phyloP scores from a whole-genome alignment of 2,888 invertebrate genomes.

The Protodeltote pygarga region DNA sequence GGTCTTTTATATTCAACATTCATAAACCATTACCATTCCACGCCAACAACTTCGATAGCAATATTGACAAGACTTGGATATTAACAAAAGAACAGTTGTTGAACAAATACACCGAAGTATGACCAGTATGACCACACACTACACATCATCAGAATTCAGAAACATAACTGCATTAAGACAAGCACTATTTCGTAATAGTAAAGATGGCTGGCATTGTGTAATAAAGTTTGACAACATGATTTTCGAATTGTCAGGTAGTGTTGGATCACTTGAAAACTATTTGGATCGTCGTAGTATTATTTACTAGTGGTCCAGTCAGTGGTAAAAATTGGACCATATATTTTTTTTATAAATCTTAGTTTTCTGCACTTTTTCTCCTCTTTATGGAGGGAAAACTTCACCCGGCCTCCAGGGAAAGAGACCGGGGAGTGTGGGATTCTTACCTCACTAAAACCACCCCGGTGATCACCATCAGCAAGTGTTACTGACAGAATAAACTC shows the following conservation, averaged over 20 bases:
- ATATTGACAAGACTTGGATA: constrained; percentile 39
- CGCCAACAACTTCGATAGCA: constrained; percentile 8
- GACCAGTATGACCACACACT: constrained; percentile 43
- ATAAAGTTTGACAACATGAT: constrained; percentile 42
- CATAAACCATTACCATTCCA: constrained; percentile 2
- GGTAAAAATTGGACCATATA: too few relatives aligned
- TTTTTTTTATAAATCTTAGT: too few relatives aligned
- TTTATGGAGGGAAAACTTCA: too few relatives aligned
- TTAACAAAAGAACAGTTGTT: constrained; percentile 53
- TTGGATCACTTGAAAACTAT: constrained; percentile 7
- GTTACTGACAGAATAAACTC: too few relatives aligned
- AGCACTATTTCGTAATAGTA: constrained; percentile 33
- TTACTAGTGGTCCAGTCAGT: too few relatives aligned
- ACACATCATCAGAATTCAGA: constrained; percentile 17
- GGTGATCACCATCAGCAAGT: too few relatives aligned
- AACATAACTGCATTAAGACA: constrained; percentile 28
- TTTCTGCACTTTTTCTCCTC: too few relatives aligned
- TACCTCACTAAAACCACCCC: too few relatives aligned
- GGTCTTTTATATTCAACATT: too few relatives aligned
- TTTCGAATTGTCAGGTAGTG: constrained; percentile 25
- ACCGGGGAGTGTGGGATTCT: too few relatives aligned
- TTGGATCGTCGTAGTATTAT: too few relatives aligned
- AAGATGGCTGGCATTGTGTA: constrained; percentile 38
- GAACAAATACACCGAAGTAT: constrained; percentile 48
- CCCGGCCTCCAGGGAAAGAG: too few relatives aligned